Evolutionary conservation across 2,888 invertebrate species (phyloP).

Genomic region (Lasioglossum marginatum): DNA sequence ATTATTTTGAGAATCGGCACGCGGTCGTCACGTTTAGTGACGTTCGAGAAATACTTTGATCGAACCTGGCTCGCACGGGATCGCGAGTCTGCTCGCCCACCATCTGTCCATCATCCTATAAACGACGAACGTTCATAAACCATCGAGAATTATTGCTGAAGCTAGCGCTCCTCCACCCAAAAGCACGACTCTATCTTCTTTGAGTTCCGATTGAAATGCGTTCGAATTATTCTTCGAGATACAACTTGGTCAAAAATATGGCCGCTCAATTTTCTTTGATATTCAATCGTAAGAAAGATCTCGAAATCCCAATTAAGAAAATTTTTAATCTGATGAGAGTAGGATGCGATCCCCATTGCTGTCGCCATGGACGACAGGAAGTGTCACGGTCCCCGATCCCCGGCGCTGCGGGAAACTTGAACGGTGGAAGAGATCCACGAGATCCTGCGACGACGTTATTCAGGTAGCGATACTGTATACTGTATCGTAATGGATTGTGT

Average conservation of each 20-base stretch:
- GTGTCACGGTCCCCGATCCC: background rate
- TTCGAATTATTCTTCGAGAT: no score
- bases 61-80: background rate
- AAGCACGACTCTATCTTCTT: background rate
- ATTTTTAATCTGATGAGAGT: background rate
- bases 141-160: background rate
- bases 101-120: background rate
- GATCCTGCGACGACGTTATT: background rate
- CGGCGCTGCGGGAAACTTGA: background rate
- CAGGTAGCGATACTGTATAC: background rate
- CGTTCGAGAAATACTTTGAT: slow-evolving; percentile 27
- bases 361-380: background rate
- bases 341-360: background rate
- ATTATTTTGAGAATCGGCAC: slow-evolving; percentile 65
- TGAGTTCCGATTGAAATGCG: background rate
- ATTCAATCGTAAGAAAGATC: no score
- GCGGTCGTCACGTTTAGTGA: slow-evolving; percentile 45
- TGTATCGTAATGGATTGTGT: background rate
- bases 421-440: background rate
- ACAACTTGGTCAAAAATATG: background rate
- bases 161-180: background rate
- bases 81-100: slow-evolving; percentile 4
- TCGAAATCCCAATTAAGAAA: no score
- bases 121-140: background rate
- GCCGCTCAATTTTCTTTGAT: no score